phyloP scores from a whole-genome alignment of 2,797 vertebrate species.

The Holocentrus rufus region DNA sequence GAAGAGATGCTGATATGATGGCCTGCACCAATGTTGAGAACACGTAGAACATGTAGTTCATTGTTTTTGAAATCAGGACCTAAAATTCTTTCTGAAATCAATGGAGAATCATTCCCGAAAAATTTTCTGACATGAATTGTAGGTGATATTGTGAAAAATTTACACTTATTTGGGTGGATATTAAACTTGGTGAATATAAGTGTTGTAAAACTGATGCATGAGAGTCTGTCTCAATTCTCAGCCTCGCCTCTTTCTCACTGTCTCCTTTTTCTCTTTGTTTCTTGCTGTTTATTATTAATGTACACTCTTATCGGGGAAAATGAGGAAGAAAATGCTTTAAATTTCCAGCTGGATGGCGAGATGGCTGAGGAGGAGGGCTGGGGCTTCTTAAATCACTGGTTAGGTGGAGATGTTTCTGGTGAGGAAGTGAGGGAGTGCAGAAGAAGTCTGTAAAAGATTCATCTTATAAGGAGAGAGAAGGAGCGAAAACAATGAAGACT shows the following conservation, averaged over 20 bases:
- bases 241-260: conserved; percentile 9
- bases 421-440: conserved; percentile 15
- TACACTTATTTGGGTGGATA: background rate
- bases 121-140: background rate
- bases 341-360: conserved; percentile 30
- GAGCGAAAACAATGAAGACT: background rate
- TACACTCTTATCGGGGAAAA: conserved; percentile 48
- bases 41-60: no score
- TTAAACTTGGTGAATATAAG: conserved; percentile 3
- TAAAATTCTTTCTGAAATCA: no score
- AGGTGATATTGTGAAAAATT: background rate
- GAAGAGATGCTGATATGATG: background rate
- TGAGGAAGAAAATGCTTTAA: conserved; percentile 35
- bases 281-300: conserved; percentile 70
- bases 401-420: conserved; percentile 17
- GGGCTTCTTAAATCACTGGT: background rate
- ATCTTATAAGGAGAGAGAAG: background rate
- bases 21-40: no score
- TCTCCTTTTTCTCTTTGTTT: conserved; percentile 47
- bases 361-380: background rate
- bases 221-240: conserved; percentile 39
- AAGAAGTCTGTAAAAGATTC: background rate
- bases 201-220: conserved; percentile 45
- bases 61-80: no score
- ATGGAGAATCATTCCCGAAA: no score